Base-by-base conservation (phyloP, 2,113 vertebrate species). In the Hemibates koningsi region DNA sequence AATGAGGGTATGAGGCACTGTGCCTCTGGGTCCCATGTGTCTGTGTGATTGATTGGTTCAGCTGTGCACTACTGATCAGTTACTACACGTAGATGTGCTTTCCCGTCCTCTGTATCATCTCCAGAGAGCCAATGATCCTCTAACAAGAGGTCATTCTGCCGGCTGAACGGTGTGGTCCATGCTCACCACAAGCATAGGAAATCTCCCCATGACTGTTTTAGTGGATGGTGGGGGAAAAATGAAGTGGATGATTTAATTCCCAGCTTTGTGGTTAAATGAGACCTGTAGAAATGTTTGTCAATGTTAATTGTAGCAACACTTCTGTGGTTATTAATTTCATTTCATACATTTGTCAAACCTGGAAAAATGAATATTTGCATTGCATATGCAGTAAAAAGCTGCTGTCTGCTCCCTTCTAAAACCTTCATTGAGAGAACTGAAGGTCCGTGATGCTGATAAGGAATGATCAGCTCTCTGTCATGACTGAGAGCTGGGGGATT, bases 51-150 rank as follows among this genome's bases (percentile, higher is more conserved):
- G 91, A 68, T 27, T 84, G 81, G 85, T 94, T 93, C 90, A 87
- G 91, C 88, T 73, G 59, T 85, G 83, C 61, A 32, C 36, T 88
- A 95, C 92, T 93, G 94, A 96, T 95, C 89, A 83, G 85, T 86
- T 89, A 56, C 68, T 84, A 78, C 83, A 86, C 52, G 57, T 57
- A 80, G 79, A 91, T 86, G 87, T 87, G 68, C 19, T 82, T 85
- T 79, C 82, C 82, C 27, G 0, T 83, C 73, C 50, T 48, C 76
- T 63, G 66, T 52, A 41, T 84, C 45, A 11, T 66, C 84, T 83
- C 85, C 85, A 38, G 89, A 91, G 86, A 41, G 56, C n/a, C 79
- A 24, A 45, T 29, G 41, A 86, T 83, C 52, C 71, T 84, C 53
- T 53, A 52, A 87, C 89, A 87, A 85, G 19, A 54, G 56, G 79